These are phyloP conservation scores for Pristionchus mayeri DNA, from an alignment of 2,888 invertebrate genomes.

Conservation along the genomic window DNA sequence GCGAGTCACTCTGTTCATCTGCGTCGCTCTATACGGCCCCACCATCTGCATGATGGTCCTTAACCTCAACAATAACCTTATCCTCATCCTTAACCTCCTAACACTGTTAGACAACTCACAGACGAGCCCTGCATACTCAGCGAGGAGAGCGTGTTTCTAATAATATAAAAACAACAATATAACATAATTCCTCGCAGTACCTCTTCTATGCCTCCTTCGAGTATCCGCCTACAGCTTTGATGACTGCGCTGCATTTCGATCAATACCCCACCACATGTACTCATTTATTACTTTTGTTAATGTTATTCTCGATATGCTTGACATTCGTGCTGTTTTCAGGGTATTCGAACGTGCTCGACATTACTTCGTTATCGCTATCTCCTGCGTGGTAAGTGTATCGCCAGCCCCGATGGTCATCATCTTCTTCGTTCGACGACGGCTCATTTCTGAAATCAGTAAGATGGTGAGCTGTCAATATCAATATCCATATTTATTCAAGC, in stretches of 20 bases:
- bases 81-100: too few relatives aligned
- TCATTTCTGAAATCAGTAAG: neutral
- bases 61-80: neutral
- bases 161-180: too few relatives aligned
- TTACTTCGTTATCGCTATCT: neutral
- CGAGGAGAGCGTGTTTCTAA: too few relatives aligned
- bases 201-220: neutral
- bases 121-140: too few relatives aligned
- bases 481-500: too few relatives aligned
- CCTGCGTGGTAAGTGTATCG: neutral
- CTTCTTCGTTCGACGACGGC: neutral
- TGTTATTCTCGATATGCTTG: neutral
- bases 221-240: neutral
- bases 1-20: neutral
- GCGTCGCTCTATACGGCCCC: neutral
- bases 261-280: neutral
- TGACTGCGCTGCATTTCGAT: neutral
- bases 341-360: neutral
- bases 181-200: neutral
- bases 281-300: too few relatives aligned
- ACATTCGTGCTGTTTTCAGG: neutral
- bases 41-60: conserved; percentile 2
- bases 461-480: too few relatives aligned
- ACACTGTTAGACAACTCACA: too few relatives aligned
- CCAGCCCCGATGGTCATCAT: neutral